Evolutionary conservation across 1,140 invertebrate species (phyloP), one percentile per base, ranked within the genome.

Genomic region (Philotrypesis tridentata): DNA sequence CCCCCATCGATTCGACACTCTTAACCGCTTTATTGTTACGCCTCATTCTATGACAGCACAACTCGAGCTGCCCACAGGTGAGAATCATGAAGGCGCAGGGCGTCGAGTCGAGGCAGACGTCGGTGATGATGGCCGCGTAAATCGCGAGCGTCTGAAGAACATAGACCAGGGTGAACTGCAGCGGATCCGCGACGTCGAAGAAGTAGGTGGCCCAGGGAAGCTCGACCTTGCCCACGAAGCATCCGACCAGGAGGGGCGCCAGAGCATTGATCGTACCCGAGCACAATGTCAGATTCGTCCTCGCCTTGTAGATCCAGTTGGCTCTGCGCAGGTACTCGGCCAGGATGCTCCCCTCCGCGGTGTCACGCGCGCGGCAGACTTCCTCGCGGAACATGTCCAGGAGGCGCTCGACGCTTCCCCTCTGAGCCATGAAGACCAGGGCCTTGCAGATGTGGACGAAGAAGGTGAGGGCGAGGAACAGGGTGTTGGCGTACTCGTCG

Each of bases 21-120:
- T 37, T 14, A 14, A 14, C 40, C 40, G 17, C 5, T 0, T 65
- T 11, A 12, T 65, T 6, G 9, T 27, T 60, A n/a, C n/a, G n/a
- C 60, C 7, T 55, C n/a, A 88, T 78, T 29, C 84, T 87, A 68
- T 87, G 81, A 40, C 86, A 86, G 25, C 88, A 71, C 17, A 89
- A 84, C 81, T 87, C 71, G 27, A 88, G 79, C 84, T 89, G 85
- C 31, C 76, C 80, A 71, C 85, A 85, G 31, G 84, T 84, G 48
- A 87, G 78, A 61, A 82, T 84, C 0, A 86, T 86, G 61, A 87
- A 83, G 11, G 83, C 85, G 9, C 83, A 83, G 12, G 84, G 80
- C 3, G 87, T n/a, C 48, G 84, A 84, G 82, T 89, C 87, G 4
- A 88, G 79, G 23, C 83, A 84, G 6, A 84, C 76, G 83, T 87